Evolutionary conservation across 2,113 vertebrate species (phyloP).

Genomic region (Thunnus thynnus): DNA sequence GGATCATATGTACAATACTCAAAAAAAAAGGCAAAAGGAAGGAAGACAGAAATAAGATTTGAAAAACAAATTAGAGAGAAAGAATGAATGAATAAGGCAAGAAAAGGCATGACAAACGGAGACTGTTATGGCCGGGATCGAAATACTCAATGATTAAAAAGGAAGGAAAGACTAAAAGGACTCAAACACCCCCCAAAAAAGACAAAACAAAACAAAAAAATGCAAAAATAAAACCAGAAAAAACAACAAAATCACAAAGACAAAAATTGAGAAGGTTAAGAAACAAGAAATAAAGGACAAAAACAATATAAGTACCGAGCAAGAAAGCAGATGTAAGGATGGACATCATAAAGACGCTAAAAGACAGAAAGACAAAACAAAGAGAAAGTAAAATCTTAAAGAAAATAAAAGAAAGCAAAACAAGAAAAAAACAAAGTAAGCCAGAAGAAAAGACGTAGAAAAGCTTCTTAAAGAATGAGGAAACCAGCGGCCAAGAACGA

Average conservation of each 20-base stretch:
- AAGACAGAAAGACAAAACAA: conserved; percentile 35
- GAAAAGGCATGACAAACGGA: no score
- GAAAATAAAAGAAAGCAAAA: conserved; percentile 44
- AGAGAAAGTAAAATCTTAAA: conserved; percentile 30
- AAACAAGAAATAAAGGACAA: not conserved
- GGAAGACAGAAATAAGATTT: no score
- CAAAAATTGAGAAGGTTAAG: not conserved
- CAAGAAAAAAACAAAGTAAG: conserved; percentile 17
- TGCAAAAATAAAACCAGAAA: not conserved
- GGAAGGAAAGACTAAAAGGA: not conserved
- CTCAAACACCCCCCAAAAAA: no score
- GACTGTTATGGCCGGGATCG: no score
- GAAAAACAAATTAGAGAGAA: no score
- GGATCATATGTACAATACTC: no score
- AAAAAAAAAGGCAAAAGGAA: no score
- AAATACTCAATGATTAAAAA: not conserved
- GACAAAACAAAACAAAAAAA: not conserved
- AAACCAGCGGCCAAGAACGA: conserved; percentile 48
- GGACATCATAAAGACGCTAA: conserved; percentile 14
- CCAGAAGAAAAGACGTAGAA: not conserved
- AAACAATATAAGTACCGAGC: not conserved
- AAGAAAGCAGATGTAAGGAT: not conserved
- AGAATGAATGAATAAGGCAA: no score
- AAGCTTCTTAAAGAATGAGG: conserved; percentile 36
- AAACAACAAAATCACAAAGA: not conserved